phyloP scores from a whole-genome alignment of 1,140 invertebrate species.

The Linepithema humile region DNA sequence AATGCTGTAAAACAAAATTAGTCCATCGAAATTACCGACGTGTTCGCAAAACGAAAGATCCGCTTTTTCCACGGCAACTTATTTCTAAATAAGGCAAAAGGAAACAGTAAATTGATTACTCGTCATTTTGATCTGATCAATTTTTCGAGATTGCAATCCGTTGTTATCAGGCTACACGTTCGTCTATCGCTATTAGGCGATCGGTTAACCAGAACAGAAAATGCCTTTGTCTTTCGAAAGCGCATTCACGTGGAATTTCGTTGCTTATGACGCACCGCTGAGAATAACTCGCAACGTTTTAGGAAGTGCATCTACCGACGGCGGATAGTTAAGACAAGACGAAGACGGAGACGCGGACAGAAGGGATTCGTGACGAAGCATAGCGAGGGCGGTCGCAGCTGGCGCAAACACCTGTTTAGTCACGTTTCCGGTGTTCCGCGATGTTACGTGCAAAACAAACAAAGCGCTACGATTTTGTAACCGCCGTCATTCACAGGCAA shows the following conservation, averaged over 20 bases:
- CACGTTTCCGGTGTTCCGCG: slow-evolving; percentile 60
- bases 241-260: slow-evolving; percentile 27
- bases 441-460: neutral
- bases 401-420: slow-evolving; percentile 68
- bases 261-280: slow-evolving; percentile 19
- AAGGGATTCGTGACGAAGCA: slow-evolving; percentile 50
- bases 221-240: neutral
- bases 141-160: too few relatives aligned
- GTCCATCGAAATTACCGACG: neutral
- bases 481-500: neutral
- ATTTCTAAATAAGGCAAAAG: too few relatives aligned
- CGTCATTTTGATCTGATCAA: too few relatives aligned
- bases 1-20: slow-evolving; percentile 85
- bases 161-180: neutral
- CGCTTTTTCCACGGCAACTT: too few relatives aligned
- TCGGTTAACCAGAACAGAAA: neutral
- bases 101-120: too few relatives aligned
- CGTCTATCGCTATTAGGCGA: neutral
- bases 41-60: too few relatives aligned
- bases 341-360: slow-evolving; percentile 1
- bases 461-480: slow-evolving; percentile 25
- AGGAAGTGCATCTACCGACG: slow-evolving; percentile 19
- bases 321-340: neutral
- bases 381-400: slow-evolving; percentile 53
- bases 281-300: slow-evolving; percentile 55